phyloP scores from a whole-genome alignment of 2,113 vertebrate species.

The Rana temporaria region DNA sequence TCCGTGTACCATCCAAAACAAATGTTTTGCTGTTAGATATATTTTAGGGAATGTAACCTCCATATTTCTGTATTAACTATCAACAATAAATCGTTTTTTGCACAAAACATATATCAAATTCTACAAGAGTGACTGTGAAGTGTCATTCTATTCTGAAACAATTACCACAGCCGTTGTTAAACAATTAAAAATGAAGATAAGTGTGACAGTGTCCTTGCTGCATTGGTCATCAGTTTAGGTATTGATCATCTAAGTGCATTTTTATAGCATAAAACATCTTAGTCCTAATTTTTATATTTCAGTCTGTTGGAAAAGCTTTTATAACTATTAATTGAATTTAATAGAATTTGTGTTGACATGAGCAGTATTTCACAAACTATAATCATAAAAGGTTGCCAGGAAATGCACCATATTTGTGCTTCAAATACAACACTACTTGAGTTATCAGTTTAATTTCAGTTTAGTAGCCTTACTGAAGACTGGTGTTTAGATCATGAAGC shows the following conservation, averaged over 20 bases:
- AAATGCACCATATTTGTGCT: slow-evolving; percentile 53
- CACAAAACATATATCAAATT: too few species aligned
- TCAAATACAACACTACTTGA: slow-evolving; percentile 51
- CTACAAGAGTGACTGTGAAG: neutral
- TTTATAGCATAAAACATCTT: slow-evolving; percentile 54
- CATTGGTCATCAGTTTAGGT: neutral
- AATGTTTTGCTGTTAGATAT: too few species aligned
- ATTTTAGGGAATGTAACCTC: too few species aligned
- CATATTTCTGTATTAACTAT: too few species aligned
- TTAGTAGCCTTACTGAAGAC: neutral
- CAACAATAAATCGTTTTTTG: too few species aligned
- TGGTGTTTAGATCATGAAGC: neutral
- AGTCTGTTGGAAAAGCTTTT: slow-evolving; percentile 32
- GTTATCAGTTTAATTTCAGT: slow-evolving; percentile 44
- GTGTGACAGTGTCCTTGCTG: neutral
- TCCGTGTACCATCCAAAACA: too few species aligned
- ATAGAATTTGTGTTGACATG: slow-evolving; percentile 52
- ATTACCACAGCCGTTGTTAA: neutral
- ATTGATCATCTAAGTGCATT: slow-evolving; percentile 59
- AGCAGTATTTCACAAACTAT: slow-evolving; percentile 51
- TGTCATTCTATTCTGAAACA: neutral
- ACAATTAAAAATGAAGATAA: slow-evolving; percentile 3
- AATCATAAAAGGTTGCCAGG: slow-evolving; percentile 59
- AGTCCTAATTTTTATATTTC: slow-evolving; percentile 53
- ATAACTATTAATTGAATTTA: slow-evolving; percentile 59